Percentiles rank a stretch among this genome's conserved stretches.
These are phyloP conservation scores for Julus scandinavius DNA, from an alignment of 2,888 invertebrate species.

Conservation along the genomic window DNA sequence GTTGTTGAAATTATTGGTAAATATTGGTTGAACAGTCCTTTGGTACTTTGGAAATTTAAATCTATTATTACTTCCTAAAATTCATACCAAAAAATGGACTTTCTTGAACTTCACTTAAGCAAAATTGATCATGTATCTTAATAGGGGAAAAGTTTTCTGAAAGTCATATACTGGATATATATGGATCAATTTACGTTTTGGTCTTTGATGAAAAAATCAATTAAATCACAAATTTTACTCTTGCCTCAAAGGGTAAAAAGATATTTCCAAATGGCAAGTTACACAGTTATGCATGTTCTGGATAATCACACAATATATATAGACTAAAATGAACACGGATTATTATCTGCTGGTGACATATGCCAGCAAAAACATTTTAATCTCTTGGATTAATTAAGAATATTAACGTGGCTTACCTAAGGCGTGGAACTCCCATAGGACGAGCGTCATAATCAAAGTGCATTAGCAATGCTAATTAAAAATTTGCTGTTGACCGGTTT, in stretches of 20 bases:
- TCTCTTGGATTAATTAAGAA: background rate
- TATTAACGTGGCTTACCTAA: background rate
- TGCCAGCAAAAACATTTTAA: background rate
- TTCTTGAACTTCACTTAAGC: too few species aligned
- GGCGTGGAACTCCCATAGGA: background rate
- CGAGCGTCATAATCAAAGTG: background rate
- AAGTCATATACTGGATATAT: too few species aligned
- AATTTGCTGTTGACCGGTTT: constrained; percentile 14
- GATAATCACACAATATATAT: background rate
- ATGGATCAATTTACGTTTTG: too few species aligned
- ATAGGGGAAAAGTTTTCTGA: too few species aligned
- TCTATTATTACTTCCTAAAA: too few species aligned
- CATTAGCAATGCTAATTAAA: background rate
- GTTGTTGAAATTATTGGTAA: too few species aligned
- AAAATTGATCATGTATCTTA: too few species aligned
- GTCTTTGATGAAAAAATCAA: too few species aligned
- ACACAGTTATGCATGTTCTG: background rate
- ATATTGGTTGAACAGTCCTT: too few species aligned
- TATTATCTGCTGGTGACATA: background rate
- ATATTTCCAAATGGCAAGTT: background rate
- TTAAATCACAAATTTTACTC: too few species aligned
- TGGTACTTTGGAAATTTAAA: too few species aligned
- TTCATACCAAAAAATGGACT: too few species aligned
- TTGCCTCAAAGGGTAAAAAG: background rate
- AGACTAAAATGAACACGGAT: background rate